Evolutionary conservation across 1,140 invertebrate species (phyloP).

Genomic region (Propsilocerus akamusi): DNA sequence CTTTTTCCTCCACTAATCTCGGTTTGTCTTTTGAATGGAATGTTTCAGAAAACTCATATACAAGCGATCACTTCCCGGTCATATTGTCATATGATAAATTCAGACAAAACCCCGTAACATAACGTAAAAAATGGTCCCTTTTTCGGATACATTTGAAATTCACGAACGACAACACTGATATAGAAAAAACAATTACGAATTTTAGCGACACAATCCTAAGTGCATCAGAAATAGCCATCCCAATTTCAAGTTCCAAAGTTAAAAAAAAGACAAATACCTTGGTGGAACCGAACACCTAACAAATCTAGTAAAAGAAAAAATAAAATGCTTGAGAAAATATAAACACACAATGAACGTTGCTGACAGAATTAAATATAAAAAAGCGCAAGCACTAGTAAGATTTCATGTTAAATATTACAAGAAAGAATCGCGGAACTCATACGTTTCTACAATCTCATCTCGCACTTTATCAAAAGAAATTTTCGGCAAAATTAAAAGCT

Average conservation of each 20-base stretch:
- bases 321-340: background rate
- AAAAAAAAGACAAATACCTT: background rate
- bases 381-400: background rate
- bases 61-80: slow-evolving; percentile 8
- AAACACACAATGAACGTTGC: background rate
- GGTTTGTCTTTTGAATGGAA: background rate
- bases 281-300: background rate
- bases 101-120: background rate
- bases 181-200: slow-evolving; percentile 3
- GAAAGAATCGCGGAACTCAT: background rate
- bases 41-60: slow-evolving; percentile 5
- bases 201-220: background rate
- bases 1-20: background rate
- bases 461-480: background rate
- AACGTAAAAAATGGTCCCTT: background rate
- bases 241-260: background rate
- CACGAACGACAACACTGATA: background rate
- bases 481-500: background rate
- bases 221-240: background rate
- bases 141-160: slow-evolving; percentile 4
- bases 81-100: background rate
- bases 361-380: background rate
- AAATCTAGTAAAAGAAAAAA: background rate
- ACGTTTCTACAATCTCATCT: background rate
- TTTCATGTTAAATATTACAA: background rate